Evolutionary conservation across 2,113 vertebrate species (phyloP), one percentile per base, ranked within the genome.

Genomic region (Oceanites oceanicus): DNA sequence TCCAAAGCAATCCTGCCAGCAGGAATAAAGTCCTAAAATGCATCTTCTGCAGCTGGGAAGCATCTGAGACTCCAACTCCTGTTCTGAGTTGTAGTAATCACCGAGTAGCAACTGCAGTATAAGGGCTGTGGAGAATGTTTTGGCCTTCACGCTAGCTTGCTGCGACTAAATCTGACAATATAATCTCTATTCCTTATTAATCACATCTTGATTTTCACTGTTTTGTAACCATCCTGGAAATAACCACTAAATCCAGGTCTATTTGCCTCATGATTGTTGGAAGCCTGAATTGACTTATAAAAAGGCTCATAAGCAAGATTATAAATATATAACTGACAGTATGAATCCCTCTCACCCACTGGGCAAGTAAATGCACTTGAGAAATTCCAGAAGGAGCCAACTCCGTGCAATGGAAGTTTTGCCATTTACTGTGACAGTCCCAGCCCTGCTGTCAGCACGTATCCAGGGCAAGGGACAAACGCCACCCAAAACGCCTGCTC

Each of bases 321-420:
- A 45, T 21, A 83, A 86, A 86, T 50, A 58, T 1, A 2, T 34
- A 70, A 34, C 34, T 16, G 40, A 30, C 56, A 53, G 50, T 7
- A 58, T 84, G 83, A 95, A 77, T 50, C 55, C 88, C 89, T 95
- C 86, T 97, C 55, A 95, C 89, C 83, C 79, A 78, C 67, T 92
- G 79, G 92, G 91, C 86, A 92, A 77, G 26, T 34, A 84, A 96
- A 95, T 9, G 27, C 42, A 84, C n/a, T 91, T 67, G n/a, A 91
- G 83, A 92, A 93, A 92, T 66, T 94, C 78, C 91, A 92, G 72
- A 56, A 88, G 52, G 63, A 91, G 91, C 63, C 83, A 94, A 18
- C 22, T 66, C 86, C 55, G 47, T 72, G 88, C 79, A 91, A 8
- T 62, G 50, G 56, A 91, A 66, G 38, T 30, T 88, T 63, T 88